Evolutionary conservation across 2,113 vertebrate genomes (phyloP).

Genomic region (Halichoerus grypus): DNA sequence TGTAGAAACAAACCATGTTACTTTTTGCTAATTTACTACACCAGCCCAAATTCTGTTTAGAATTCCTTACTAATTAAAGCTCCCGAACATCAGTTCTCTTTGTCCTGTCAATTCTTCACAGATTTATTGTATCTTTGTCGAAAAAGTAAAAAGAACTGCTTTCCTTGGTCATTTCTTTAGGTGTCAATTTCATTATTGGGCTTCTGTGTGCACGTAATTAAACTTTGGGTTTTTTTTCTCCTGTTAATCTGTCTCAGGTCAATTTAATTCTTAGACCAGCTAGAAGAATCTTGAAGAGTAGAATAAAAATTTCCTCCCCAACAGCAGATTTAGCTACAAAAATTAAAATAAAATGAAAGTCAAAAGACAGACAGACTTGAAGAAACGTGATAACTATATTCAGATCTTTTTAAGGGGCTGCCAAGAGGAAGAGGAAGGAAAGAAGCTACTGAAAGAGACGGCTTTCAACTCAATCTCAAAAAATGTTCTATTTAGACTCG

Average conservation of each 20-base stretch:
- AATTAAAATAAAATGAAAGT: neutral
- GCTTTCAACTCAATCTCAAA: neutral
- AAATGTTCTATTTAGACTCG: neutral
- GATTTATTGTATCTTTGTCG: neutral
- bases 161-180: neutral
- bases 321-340: neutral
- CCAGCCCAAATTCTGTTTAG: neutral
- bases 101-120: neutral
- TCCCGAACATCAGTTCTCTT: neutral
- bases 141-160: neutral
- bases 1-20: neutral
- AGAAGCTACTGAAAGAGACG: conserved; percentile 27
- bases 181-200: neutral
- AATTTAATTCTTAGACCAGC: neutral
- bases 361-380: neutral
- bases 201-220: neutral
- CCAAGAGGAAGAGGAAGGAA: conserved; percentile 41
- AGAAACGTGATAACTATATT: conserved; percentile 26
- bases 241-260: neutral
- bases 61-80: neutral
- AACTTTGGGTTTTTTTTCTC: neutral
- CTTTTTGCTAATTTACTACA: neutral
- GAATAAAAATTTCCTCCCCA: neutral
- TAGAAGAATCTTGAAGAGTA: neutral
- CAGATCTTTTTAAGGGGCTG: conserved; percentile 6